Conservation (phyloP, 1,140 invertebrate species). For the Ptiloglossa arizonensis region DNA sequence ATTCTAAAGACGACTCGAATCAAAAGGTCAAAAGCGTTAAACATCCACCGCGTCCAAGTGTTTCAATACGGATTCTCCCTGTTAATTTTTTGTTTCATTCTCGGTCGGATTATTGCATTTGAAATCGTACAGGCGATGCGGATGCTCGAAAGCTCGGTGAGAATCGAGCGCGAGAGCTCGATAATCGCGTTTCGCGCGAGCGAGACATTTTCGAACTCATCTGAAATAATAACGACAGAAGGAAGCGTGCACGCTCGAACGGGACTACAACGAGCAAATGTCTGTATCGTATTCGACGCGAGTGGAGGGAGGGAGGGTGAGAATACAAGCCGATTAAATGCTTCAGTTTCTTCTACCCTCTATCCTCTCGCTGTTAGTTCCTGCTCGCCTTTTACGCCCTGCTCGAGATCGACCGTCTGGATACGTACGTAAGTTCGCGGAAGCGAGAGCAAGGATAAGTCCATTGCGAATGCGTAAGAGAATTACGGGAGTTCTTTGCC, state of each 20-base stretch:
- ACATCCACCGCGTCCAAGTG: too few species aligned
- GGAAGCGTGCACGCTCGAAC: neutral
- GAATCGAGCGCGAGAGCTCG: neutral
- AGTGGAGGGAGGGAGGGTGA: too few species aligned
- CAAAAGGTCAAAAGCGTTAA: too few species aligned
- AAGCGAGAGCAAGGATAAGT: conserved; percentile 53
- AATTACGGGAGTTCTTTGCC: conserved; percentile 72
- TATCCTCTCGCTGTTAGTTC: neutral
- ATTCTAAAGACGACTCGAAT: too few species aligned
- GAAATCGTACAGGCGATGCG: too few species aligned
- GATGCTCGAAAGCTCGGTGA: too few species aligned
- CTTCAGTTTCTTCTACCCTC: conserved; percentile 7
- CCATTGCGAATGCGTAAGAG: conserved; percentile 74
- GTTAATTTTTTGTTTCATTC: too few species aligned
- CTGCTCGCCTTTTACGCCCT: conserved; percentile 20
- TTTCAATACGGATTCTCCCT: too few species aligned
- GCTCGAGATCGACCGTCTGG: conserved; percentile 31
- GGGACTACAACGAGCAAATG: neutral
- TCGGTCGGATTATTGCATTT: too few species aligned
- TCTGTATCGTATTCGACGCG: neutral
- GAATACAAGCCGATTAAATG: conserved; percentile 51
- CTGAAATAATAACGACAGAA: neutral
- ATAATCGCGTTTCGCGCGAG: neutral
- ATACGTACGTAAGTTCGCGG: conserved; percentile 30
- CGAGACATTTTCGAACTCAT: neutral